These are phyloP conservation scores for Diachrysia chrysitis DNA, from an alignment of 2,888 invertebrate genomes.

Conservation along the genomic window DNA sequence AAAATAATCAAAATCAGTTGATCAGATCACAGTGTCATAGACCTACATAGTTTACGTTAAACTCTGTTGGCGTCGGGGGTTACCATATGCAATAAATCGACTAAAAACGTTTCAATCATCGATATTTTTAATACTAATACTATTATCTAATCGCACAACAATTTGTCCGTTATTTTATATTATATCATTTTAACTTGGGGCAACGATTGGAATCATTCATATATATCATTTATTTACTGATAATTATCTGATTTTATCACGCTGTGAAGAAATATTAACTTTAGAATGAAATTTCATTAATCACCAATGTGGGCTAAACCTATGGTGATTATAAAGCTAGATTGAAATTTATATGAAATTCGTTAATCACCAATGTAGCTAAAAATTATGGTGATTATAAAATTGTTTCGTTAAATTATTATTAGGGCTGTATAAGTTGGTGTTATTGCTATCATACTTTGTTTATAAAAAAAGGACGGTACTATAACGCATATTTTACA, in stretches of 20 bases:
- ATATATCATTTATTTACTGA: neutral
- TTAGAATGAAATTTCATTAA: neutral
- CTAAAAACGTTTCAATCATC: neutral
- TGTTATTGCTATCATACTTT: too few species aligned
- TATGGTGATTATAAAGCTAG: too few species aligned
- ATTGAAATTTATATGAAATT: too few species aligned
- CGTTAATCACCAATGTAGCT: too few species aligned
- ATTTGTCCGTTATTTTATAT: constrained; percentile 28
- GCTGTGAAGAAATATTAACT: neutral
- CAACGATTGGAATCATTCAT: neutral
- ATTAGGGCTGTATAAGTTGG: too few species aligned
- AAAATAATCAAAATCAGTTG: too few species aligned
- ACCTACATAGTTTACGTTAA: too few species aligned
- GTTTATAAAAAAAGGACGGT: too few species aligned
- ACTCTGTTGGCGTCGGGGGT: neutral
- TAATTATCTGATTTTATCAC: neutral
- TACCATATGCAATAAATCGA: neutral
- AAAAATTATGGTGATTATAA: too few species aligned
- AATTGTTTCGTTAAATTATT: too few species aligned
- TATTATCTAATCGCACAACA: constrained; percentile 10
- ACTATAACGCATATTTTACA: too few species aligned
- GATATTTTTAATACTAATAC: neutral
- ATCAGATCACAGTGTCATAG: too few species aligned
- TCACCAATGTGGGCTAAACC: constrained; percentile 10
- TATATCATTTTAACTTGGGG: constrained; percentile 10